Percentiles rank a stretch among this genome's conserved stretches.
Conservation (phyloP, 2,113 vertebrate species). For the Procapra przewalskii region DNA sequence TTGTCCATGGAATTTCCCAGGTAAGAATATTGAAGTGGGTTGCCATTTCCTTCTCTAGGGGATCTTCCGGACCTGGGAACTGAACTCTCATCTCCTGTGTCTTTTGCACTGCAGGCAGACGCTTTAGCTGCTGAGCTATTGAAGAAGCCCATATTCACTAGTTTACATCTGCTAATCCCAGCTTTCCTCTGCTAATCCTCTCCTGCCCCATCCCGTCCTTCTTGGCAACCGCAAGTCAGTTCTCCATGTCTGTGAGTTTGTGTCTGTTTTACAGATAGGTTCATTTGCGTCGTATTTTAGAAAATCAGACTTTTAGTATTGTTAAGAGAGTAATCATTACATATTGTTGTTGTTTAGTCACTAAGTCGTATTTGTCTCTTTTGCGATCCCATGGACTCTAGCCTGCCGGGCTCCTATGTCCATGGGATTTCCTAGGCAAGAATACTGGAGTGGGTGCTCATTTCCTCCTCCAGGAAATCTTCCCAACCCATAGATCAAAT, state of each 20-base stretch:
- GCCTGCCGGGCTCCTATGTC: not conserved
- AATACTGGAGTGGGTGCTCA: not conserved
- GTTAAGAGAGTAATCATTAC: not conserved
- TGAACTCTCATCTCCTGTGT: not conserved
- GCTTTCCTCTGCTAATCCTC: not conserved
- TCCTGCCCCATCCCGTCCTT: no score
- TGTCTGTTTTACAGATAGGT: not conserved
- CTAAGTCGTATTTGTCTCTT: not conserved
- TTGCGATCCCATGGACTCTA: not conserved
- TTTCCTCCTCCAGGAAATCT: not conserved
- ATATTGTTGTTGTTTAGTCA: fast-evolving
- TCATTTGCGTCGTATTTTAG: not conserved
- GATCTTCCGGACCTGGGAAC: fast-evolving
- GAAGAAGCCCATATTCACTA: not conserved
- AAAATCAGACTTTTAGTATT: not conserved
- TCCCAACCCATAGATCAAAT: not conserved
- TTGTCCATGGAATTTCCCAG: not conserved
- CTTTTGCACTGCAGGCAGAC: not conserved
- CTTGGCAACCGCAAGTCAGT: not conserved
- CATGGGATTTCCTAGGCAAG: not conserved
- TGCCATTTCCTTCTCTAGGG: not conserved
- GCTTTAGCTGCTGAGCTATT: not conserved
- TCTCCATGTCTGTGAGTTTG: not conserved
- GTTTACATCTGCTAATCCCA: not conserved
- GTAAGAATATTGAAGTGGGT: not conserved